Evolutionary conservation across 2,797 vertebrate species (phyloP), one percentile per base, ranked within the genome.

Genomic region (Sebastes vulpes): DNA sequence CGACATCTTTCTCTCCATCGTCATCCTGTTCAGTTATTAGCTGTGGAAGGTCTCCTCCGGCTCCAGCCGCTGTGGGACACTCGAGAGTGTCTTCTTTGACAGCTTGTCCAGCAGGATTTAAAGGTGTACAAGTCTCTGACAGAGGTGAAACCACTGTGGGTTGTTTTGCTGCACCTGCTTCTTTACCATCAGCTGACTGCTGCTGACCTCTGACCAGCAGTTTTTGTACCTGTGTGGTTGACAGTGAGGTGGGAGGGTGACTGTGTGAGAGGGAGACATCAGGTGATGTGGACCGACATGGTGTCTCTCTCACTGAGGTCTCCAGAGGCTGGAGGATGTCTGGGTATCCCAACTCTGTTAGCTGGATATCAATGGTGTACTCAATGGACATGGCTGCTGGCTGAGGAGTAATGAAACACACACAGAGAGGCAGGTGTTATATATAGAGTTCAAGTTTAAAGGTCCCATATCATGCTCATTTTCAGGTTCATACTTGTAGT

Each of bases 291-390:
- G 82, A 38, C 23, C 26, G 53, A n/a, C 54, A 11, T 3, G 81
- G 65, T 4, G 72, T 64, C 14, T 91, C 85, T 26, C 84, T 75
- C 3, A 32, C 81, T 1, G 82, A 65, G 3, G 72, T 54, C 16
- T 76, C 87, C 46, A 21, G 58, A 0, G 76, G 16, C 52, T 86
- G 61, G 18, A 93, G 70, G 72, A 95, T 52, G 57, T 92, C 87
- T 2, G 93, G 89, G 65, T 95, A 96, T 0, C 96, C 96, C 91
- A 96, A 21, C 83, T 96, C 95, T 2, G 95, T 96, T 2, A 97
- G 93, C 91, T 96, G 96, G 79, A 96, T 95, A 31, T 96, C 96
- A 9, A 96, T 95, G 11, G 96, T 96, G 81, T 96, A 94, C 53
- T 96, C 95, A 68, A 95, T 92, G 53, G 96, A 94, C 96, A 96